Evolutionary conservation across 1,140 invertebrate genomes (phyloP), one percentile per base, ranked within the genome.

Genomic region (Drosophila prosaltans): DNA sequence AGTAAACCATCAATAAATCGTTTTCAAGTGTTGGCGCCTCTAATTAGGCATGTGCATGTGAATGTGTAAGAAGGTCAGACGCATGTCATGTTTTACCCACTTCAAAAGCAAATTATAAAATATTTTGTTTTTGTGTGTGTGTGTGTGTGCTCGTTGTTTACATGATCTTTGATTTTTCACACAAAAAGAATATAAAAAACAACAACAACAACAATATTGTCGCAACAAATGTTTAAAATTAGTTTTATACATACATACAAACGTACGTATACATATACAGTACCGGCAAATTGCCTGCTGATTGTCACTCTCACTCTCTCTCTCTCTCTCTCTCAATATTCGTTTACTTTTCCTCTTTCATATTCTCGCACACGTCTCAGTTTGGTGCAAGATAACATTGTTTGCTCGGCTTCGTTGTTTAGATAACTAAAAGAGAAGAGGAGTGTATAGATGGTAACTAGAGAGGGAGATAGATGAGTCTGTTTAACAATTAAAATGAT

Each of bases 11-110:
- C 45, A 51, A 51, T 51, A 51, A 51, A 51, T 9, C n/a, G 45
- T 51, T 51, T 51, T 51, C 45, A 51, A 51, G 45, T 51, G 45
- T 51, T 51, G 45, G 45, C 45, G 45, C 45, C 51, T 64, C 11
- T 48, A 54, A 41, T 36, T 40, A 36, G 45, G 21, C 45, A 10
- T 61, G 32, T 60, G 60, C 74, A 69, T 79, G 75, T 82, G 82
- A 75, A 24, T 21, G 45, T 51, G 45, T 51, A 21, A 51, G 45
- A 51, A 51, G 45, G 45, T 51, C 45, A 51, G 45, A 51, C 21
- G 21, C 45, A 51, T 51, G 45, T 51, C 45, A 51, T 51, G 45
- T 51, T 51, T 88, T 83, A 88, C 51, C 63, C 11, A 72, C 65
- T 72, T 63, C 43, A 58, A 36, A 21, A 43, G 9, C 43, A 61